Conservation (phyloP, 2,888 invertebrate species). For the Gisinianus flammeolus region DNA sequence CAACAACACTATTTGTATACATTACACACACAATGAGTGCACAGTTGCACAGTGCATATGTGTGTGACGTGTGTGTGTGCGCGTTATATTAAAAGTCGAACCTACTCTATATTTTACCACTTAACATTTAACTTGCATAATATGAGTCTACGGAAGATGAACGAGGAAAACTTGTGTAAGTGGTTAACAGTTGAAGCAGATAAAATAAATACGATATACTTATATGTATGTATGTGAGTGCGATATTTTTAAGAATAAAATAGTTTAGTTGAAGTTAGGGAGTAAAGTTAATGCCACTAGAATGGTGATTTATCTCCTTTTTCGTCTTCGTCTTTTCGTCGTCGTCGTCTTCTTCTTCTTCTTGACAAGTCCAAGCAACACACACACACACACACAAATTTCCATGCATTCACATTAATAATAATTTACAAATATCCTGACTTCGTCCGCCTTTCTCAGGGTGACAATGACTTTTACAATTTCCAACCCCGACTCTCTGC, state of each 20-base stretch:
- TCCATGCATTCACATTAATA: slow-evolving; percentile 45
- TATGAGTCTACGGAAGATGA: no score
- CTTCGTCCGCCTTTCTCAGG: not conserved
- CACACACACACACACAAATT: slow-evolving; percentile 30
- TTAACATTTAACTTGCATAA: no score
- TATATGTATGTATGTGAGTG: no score
- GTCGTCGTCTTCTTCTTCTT: not conserved
- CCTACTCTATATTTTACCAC: no score
- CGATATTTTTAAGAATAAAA: not conserved
- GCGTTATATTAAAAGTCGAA: no score
- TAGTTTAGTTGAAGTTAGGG: slow-evolving; percentile 4
- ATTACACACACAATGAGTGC: not conserved
- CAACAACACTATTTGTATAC: not conserved
- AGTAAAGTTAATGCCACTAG: slow-evolving; percentile 11
- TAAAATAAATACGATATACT: no score
- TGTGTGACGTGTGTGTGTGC: no score
- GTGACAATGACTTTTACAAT: slow-evolving; percentile 47
- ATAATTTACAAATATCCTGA: slow-evolving; percentile 43
- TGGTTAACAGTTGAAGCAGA: no score
- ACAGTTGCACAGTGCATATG: not conserved
- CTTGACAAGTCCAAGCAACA: slow-evolving; percentile 41
- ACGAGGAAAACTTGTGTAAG: no score
- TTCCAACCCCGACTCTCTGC: slow-evolving; percentile 31
- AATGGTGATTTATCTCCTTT: slow-evolving; percentile 40
- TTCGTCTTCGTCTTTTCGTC: not conserved